Evolutionary conservation across 1,140 invertebrate species (phyloP), one percentile per base, ranked within the genome.

Genomic region (Nomia melanderi): DNA sequence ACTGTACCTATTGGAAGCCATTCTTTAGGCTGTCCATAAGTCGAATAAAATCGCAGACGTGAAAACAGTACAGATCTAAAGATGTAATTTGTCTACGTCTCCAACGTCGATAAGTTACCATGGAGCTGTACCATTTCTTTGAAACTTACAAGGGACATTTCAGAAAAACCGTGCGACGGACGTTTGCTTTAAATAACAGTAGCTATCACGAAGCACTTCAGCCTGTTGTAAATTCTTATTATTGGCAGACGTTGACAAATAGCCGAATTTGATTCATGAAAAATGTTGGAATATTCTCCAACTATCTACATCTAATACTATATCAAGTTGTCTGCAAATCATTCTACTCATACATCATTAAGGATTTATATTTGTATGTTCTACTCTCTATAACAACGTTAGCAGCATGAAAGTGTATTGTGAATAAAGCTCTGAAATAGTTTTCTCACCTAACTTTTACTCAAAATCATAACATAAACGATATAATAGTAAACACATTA

Each of bases 41-140:
- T 70, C 78, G 80, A 73, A 76, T 66, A 75, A 77, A 59, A 77
- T 72, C 73, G 41, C 70, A 60, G 81, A 82, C 47, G 71, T 59
- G 73, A 50, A 65, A 60, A 56, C 71, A 60, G 76, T 57, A 50
- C 63, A 78, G 80, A 83, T 72, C 63, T 77, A 59, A 27, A 56
- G 81, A 77, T 83, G 81, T 74, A 78, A 84, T 84, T 72, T 73
- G 81, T 84, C 81, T 77, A 64, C 53, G 82, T 84, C 77, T 39
- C 64, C 66, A n/a, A 57, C 72, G 77, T 83, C 71, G 81, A 83
- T 77, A 84, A 65, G 81, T 77, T 80, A 77, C 77, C 77, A 83
- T 41, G 74, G 66, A 74, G 60, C 73, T 17, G 72, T 62, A 44
- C 72, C 67, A 60, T 56, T 79, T 71, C 80, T 75, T 47, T 53